These are phyloP conservation scores for Drosophila falleni DNA, from an alignment of 2,888 invertebrate genomes.

Conservation along the genomic window DNA sequence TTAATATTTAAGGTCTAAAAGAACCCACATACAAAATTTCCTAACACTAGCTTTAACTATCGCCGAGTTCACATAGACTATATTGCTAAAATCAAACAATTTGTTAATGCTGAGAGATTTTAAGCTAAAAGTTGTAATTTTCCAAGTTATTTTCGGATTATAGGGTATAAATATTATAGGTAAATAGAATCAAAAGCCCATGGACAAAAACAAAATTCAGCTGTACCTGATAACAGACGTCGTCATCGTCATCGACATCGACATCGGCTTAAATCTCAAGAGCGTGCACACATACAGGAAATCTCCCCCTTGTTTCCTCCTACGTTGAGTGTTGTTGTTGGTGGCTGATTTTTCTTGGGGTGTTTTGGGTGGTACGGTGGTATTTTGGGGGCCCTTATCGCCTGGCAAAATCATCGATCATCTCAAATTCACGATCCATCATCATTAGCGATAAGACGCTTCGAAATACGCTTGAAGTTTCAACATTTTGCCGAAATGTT, in stretches of 20 bases:
- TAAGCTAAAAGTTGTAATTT: not conserved
- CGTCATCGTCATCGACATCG: slow-evolving; percentile 24
- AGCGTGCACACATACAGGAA: slow-evolving; percentile 41
- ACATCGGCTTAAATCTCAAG: slow-evolving; percentile 66
- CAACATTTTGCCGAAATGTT: slow-evolving; percentile 44
- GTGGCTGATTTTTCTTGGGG: slow-evolving; percentile 15
- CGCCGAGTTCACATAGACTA: not conserved
- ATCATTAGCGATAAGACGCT: slow-evolving; percentile 75
- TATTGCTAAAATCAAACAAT: not conserved
- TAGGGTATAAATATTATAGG: slow-evolving; percentile 1
- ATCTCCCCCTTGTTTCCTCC: not conserved
- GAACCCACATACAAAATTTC: not conserved
- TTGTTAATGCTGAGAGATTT: not conserved
- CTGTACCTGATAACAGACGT: slow-evolving; percentile 42
- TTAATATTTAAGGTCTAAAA: not conserved
- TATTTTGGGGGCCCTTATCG: slow-evolving; percentile 39
- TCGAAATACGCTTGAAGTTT: slow-evolving; percentile 66
- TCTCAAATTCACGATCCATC: slow-evolving; percentile 82
- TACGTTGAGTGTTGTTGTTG: slow-evolving; percentile 7
- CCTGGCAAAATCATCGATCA: slow-evolving; percentile 75
- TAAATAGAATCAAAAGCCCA: slow-evolving; percentile 24
- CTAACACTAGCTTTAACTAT: not conserved
- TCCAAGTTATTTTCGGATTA: not conserved
- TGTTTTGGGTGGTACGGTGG: slow-evolving; percentile 3
- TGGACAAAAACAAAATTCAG: slow-evolving; percentile 26